Percentiles rank a stretch among this genome's conserved stretches.
These are phyloP conservation scores for Phaetusa simplex DNA, from an alignment of 2,113 vertebrate species.

Conservation along the genomic window DNA sequence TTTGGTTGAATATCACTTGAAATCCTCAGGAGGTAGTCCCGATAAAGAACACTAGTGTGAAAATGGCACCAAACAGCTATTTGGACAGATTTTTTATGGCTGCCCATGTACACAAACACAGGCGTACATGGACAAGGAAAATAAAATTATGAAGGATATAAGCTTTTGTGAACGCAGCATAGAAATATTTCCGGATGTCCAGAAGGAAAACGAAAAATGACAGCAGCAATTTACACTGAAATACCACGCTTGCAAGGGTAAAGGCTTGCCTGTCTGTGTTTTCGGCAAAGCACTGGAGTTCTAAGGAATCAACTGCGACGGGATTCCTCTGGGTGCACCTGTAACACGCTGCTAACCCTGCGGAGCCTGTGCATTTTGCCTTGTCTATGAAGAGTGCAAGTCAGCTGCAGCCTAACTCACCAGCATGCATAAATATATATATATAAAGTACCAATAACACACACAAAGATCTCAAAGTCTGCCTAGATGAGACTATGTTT, in stretches of 20 bases:
- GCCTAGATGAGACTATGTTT: neutral
- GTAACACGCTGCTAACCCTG: neutral
- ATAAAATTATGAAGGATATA: neutral
- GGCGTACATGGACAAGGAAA: neutral
- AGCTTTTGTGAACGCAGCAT: neutral
- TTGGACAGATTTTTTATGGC: neutral
- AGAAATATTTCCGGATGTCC: neutral
- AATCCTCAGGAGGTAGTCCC: neutral
- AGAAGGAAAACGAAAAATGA: neutral
- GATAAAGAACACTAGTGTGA: neutral
- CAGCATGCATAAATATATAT: neutral
- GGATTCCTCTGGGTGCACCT: neutral
- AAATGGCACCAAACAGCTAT: neutral
- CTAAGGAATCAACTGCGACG: fast-evolving
- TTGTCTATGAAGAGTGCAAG: neutral
- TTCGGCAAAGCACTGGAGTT: neutral
- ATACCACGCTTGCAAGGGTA: neutral
- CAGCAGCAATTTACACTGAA: neutral
- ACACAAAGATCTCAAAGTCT: neutral
- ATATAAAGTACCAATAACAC: neutral
- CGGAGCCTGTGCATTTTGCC: neutral
- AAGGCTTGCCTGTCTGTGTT: neutral
- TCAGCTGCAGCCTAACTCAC: neutral
- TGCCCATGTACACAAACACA: no score
- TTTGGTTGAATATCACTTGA: neutral